A percentile compares a stretch with the other conserved stretches of the same genome.
Evolutionary conservation across 2,113 vertebrate genomes (phyloP).

Genomic region (Acanthisitta chloris): DNA sequence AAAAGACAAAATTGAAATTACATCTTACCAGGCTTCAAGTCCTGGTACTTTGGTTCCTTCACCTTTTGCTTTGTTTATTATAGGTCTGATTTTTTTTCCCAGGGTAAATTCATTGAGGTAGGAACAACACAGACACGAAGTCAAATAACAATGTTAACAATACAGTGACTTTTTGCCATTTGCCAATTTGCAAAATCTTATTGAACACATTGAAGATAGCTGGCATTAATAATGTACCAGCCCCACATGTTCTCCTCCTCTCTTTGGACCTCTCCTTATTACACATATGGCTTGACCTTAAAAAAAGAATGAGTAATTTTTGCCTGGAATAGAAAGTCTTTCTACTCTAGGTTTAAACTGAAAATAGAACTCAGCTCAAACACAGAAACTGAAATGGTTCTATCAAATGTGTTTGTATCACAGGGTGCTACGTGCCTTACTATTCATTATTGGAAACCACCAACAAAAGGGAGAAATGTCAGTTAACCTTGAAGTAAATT

Average conservation of each 20-base stretch:
- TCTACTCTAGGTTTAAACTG: background rate
- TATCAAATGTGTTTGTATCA: background rate
- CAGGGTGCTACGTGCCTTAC: background rate
- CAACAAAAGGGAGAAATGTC: background rate
- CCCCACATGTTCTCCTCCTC: background rate
- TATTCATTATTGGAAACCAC: background rate
- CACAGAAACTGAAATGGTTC: background rate
- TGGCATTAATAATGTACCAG: conserved; percentile 20
- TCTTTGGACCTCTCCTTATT: conserved; percentile 11
- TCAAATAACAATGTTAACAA: background rate
- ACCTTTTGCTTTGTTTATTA: background rate
- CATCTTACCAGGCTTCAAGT: background rate
- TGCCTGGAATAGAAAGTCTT: background rate
- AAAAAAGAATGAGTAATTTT: conserved; percentile 22
- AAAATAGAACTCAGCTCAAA: background rate
- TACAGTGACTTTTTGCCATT: background rate
- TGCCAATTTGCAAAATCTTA: conserved; percentile 4
- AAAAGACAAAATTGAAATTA: background rate
- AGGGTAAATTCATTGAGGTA: background rate
- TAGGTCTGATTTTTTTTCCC: background rate
- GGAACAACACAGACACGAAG: background rate
- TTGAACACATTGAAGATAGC: background rate
- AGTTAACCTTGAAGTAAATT: conserved; percentile 26
- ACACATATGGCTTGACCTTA: background rate
- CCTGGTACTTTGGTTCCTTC: background rate